These are phyloP conservation scores for Platycheirus albimanus DNA, from an alignment of 2,888 invertebrate species.

Conservation along the genomic window DNA sequence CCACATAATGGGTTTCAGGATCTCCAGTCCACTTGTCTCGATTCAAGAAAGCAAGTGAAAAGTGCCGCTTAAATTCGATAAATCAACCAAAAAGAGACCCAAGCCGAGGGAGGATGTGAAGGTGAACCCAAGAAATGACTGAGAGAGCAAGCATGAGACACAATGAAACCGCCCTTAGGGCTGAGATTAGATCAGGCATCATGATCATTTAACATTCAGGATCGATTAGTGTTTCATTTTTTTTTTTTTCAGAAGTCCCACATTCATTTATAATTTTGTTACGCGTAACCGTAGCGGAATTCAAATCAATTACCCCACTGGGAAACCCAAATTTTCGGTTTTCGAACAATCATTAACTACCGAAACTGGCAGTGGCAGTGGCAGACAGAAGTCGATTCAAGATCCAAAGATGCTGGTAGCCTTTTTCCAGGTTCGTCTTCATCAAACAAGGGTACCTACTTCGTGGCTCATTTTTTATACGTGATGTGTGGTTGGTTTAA, in stretches of 20 bases:
- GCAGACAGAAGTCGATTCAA: conserved; percentile 43
- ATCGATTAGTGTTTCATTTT: conserved; percentile 47
- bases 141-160: conserved; percentile 16
- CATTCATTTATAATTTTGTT: conserved; percentile 54
- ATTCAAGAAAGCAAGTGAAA: conserved; percentile 18
- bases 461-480: too few relatives aligned
- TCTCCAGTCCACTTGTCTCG: conserved; percentile 25
- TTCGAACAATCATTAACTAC: conserved; percentile 40
- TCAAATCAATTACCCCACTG: conserved; percentile 54
- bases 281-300: conserved; percentile 53
- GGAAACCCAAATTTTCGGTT: conserved; percentile 21
- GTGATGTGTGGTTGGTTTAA: too few relatives aligned
- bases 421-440: conserved; percentile 5
- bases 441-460: neutral
- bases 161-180: conserved; percentile 35
- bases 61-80: conserved; percentile 42
- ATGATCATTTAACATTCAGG: conserved; percentile 23
- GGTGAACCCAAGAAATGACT: neutral
- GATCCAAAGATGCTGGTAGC: conserved; percentile 53
- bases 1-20: neutral
- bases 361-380: conserved; percentile 10
- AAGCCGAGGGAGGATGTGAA: neutral
- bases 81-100: conserved; percentile 38
- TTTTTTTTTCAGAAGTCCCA: conserved; percentile 13
- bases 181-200: conserved; percentile 49